These are phyloP conservation scores for Aurelia aurita complex sp. Pacific DNA, from an alignment of 30 jellyfish, hydroid and myxozoan genomes.

Conservation along the genomic window DNA sequence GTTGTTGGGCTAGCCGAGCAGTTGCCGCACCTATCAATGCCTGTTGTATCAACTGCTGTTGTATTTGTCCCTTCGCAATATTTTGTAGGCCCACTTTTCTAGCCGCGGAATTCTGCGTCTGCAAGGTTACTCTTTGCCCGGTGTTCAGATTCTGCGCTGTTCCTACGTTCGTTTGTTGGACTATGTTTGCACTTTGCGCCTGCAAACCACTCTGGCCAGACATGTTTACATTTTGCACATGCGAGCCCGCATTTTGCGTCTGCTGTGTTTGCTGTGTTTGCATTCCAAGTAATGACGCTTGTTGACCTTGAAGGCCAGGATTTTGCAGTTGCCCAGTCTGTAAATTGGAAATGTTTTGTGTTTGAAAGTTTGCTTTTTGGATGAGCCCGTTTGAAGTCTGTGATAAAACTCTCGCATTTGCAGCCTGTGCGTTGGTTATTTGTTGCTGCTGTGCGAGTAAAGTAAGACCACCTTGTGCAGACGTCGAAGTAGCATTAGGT, in stretches of 20 bases:
- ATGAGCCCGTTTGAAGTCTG: not conserved
- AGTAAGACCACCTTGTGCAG: constrained; percentile 7
- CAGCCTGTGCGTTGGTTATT: not conserved
- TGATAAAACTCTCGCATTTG: not conserved
- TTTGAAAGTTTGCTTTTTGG: not conserved
- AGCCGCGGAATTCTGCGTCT: not conserved
- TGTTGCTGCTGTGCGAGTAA: not conserved
- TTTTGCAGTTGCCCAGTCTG: too few relatives aligned
- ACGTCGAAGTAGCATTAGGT: constrained; percentile 1
- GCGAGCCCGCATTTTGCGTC: too few relatives aligned
- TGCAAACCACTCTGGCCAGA: not conserved
- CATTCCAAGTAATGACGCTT: too few relatives aligned
- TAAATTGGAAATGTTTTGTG: not conserved
- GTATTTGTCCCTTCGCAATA: not conserved
- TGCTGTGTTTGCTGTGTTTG: too few relatives aligned
- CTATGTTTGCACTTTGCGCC: too few relatives aligned
- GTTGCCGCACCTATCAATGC: constrained; percentile 1
- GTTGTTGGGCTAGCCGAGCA: constrained; percentile 6
- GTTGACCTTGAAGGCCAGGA: too few relatives aligned
- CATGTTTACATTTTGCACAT: not conserved
- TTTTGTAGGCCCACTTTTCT: not conserved
- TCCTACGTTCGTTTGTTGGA: too few relatives aligned
- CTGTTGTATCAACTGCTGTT: constrained; percentile 29
- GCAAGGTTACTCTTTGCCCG: not conserved
- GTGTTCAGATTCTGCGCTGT: too few relatives aligned